Conservation (phyloP, 2,113 vertebrate genomes). For the Hydrolagus affinis region DNA sequence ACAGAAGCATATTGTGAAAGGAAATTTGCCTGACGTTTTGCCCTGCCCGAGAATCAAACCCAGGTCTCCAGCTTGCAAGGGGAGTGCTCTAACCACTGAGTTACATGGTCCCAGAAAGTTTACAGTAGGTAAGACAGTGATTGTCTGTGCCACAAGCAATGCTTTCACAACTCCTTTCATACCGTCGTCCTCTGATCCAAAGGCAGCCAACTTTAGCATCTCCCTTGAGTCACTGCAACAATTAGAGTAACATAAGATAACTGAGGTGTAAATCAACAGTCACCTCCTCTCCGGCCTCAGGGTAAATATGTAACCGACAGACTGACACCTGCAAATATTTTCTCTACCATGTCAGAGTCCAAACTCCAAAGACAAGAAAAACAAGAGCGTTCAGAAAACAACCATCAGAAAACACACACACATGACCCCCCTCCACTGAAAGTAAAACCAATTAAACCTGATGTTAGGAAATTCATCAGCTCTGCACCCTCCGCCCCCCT, state of each 20-base stretch:
- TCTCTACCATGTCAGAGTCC: neutral
- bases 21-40: too few relatives aligned
- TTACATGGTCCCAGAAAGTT: too few relatives aligned
- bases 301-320: neutral
- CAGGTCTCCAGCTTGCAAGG: too few relatives aligned
- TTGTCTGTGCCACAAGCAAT: neutral
- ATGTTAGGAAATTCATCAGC: conserved; percentile 63
- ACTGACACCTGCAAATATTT: neutral
- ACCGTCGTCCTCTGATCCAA: neutral
- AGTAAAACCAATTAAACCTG: conserved; percentile 56
- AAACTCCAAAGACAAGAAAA: neutral
- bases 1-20: too few relatives aligned
- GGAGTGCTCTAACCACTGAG: too few relatives aligned
- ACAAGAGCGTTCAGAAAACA: conserved; percentile 45
- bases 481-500: too few relatives aligned
- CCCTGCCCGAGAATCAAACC: too few relatives aligned
- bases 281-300: neutral
- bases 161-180: neutral
- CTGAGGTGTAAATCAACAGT: conserved; percentile 2
- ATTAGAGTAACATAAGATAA: conserved; percentile 34
- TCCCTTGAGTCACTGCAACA: conserved; percentile 26
- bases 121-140: too few relatives aligned
- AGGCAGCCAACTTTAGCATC: neutral
- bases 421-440: too few relatives aligned
- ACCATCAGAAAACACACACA: conserved; percentile 46